Evolutionary conservation across 2,888 invertebrate species (phyloP), one percentile per base, ranked within the genome.

Genomic region (Lithophane socia): DNA sequence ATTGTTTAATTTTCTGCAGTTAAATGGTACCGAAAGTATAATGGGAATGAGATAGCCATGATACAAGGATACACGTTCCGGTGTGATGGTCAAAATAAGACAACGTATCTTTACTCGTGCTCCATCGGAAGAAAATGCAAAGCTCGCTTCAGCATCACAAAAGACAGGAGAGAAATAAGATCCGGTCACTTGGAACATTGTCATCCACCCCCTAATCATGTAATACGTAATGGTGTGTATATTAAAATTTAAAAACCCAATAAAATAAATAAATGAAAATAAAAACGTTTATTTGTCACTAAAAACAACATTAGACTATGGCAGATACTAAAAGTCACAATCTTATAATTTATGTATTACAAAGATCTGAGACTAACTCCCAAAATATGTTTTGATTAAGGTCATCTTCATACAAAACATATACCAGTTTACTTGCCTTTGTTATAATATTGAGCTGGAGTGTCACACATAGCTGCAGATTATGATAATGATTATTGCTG

Each of bases 21-120:
- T 2, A 47, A 67, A 24, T 82, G 87, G 73, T 79, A 81, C 2
- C 64, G 69, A n/a, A 92, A 88, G 29, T 54, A 12, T 8, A 75
- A 71, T 8, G 92, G 92, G 1, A 92, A 89, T 49, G 77, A 79
- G 52, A 54, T 92, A 52, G 90, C 90, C 0, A 61, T 94, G 2
- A 71, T 92, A 1, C 74, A 90, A 4, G 90, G 91, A 0, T 93
- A 83, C 75, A 90, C 92, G 0, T 94, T 90, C 83, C 92, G 91
- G 77, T 77, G 74, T 21, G 70, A 73, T 13, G 49, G 52, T 1
- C 58, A 77, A 13, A 64, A 24, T 21, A 83, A 72, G 21, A 29
- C 42, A 5, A 77, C 80, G 0, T 74, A 73, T 8, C 7, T 60
- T 1, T 80, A 67, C 24, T 7, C 37, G 2, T 67, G 84, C 29